Base-by-base conservation (phyloP, 2,888 invertebrate species). In the Apeira syringaria region DNA sequence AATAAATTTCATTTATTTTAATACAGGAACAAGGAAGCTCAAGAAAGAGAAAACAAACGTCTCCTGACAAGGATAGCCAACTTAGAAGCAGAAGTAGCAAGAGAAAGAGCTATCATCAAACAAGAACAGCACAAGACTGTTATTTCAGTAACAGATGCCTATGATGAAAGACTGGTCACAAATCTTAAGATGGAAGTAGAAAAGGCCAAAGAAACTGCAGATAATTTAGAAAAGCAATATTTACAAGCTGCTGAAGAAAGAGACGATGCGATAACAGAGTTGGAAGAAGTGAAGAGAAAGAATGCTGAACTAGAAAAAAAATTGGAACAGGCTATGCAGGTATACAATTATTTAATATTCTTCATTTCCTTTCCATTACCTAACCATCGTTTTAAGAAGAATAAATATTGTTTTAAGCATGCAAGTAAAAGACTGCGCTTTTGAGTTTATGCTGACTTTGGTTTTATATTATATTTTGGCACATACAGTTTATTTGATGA, bases 21-120 rank as follows among this genome's bases (percentile, higher is more conserved):
- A 24, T 2, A 36, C 59, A 92, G 95, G 65, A 96, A 96, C 68
- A 97, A 96, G 68, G 96, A 96, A 78, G 95, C 94, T 0, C 92
- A 96, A 65, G 95, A 95, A 60, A 88, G 96, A 66, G 97, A 97
- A 80, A 97, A 96, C 71, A 96, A 96, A 75, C 93, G 96, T 62
- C 91, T 97, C 33, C 88, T 94, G 73, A 93, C 95, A 33, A 94
- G 94, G 77, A 94, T 97, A 71, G 92, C 94, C 13, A 96, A 96
- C 66, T 86, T 97, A 56, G 96, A 97, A 82, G 94, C 94, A 6
- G 96, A 97, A 72, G 71, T 96, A 54, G 95, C 95, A 46, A 93
- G 95, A 61, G 94, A 94, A 69, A 91, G 92, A 46, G 91, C 92
- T 20, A 83, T 89, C 22, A 85, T 88, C 6, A 87, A 81, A 60